Evolutionary conservation across 30 jellyfish, hydroid and myxozoan species (phyloP).

Genomic region (Aurelia sp.): DNA sequence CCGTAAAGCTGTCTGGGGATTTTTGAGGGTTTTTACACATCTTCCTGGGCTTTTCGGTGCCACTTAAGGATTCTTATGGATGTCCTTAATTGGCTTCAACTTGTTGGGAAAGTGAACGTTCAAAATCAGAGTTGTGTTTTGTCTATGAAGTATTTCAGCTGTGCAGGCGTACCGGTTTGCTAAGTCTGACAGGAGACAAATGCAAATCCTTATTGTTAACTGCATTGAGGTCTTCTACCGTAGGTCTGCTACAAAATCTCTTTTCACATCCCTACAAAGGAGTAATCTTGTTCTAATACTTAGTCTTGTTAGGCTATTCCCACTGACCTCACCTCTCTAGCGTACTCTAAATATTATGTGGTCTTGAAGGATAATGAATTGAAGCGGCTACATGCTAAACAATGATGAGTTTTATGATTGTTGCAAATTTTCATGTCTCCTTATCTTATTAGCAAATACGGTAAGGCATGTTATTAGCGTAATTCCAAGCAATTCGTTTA

Average conservation of each 20-base stretch:
- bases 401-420: conserved; percentile 31
- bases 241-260: conserved; percentile 15
- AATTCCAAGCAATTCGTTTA: conserved; percentile 5
- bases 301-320: conserved; percentile 42
- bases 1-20: too few relatives aligned
- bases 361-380: conserved; percentile 27
- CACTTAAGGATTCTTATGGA: too few relatives aligned
- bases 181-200: conserved; percentile 26
- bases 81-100: too few relatives aligned
- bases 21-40: too few relatives aligned
- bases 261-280: conserved; percentile 23
- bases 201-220: not conserved
- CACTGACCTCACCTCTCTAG: conserved; percentile 48
- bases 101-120: too few relatives aligned
- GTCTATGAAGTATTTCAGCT: not conserved
- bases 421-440: conserved; percentile 17
- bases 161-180: conserved; percentile 16
- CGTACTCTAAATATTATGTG: conserved; percentile 13
- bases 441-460: conserved; percentile 9
- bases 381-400: conserved; percentile 1
- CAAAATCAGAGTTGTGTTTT: not conserved
- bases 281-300: conserved; percentile 25
- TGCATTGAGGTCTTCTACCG: conserved; percentile 15
- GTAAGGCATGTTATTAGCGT: conserved; percentile 2
- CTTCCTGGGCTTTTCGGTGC: too few relatives aligned